These are phyloP conservation scores for Euzetes globulus DNA, from an alignment of 2,888 invertebrate genomes.

Conservation along the genomic window DNA sequence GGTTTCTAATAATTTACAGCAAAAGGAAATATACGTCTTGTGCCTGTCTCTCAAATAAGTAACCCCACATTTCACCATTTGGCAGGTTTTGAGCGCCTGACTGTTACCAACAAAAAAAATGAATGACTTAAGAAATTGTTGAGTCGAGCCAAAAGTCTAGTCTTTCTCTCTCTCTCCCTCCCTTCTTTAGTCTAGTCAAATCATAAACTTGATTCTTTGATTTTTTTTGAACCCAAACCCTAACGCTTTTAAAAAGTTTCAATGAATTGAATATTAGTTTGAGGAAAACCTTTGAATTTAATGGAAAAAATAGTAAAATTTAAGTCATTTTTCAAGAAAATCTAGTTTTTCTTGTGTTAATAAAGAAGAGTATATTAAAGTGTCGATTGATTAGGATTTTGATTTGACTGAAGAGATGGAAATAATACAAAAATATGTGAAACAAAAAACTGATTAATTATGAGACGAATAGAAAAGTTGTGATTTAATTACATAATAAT, in stretches of 20 bases:
- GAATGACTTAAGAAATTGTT: background rate
- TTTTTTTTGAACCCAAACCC: background rate
- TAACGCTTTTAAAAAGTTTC: background rate
- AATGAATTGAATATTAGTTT: no score
- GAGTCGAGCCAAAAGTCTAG: background rate
- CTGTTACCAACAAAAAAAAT: background rate
- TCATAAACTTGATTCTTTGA: background rate
- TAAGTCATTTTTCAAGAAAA: no score
- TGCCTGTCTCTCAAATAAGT: background rate
- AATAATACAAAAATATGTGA: background rate
- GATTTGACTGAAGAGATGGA: background rate
- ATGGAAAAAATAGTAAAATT: no score
- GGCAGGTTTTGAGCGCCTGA: background rate
- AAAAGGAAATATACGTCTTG: conserved; percentile 3
- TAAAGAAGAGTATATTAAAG: no score
- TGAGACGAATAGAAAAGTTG: background rate
- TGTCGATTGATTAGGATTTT: no score
- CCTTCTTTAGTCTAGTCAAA: background rate
- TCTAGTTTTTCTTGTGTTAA: no score
- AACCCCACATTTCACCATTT: background rate
- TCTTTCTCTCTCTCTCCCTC: background rate
- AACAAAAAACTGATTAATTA: background rate
- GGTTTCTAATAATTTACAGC: background rate
- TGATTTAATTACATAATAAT: conserved; percentile 26
- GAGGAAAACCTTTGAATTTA: no score